Conservation (phyloP, 2,113 vertebrate species). For the Leuciscus idus region DNA sequence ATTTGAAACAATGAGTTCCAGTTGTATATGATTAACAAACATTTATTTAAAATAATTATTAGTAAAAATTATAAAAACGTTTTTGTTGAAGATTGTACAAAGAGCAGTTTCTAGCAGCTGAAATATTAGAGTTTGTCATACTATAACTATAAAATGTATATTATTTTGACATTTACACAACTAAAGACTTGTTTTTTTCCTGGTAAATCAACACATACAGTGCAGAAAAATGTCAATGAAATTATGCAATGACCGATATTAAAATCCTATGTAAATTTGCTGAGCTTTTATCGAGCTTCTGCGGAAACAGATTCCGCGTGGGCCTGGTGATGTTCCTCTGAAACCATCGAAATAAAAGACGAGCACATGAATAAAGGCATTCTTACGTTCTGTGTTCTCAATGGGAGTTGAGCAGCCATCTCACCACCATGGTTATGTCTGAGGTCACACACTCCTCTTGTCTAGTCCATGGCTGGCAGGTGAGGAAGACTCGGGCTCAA, state of each 20-base stretch:
- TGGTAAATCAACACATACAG: neutral
- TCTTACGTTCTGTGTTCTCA: slow-evolving; percentile 72
- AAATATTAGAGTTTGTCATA: neutral
- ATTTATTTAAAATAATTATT: neutral
- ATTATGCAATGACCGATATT: no score
- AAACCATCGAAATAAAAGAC: neutral
- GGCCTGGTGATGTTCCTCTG: neutral
- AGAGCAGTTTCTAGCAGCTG: neutral
- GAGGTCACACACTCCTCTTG: slow-evolving; percentile 52
- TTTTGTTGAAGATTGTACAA: neutral
- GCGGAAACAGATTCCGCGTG: neutral
- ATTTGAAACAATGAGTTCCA: neutral
- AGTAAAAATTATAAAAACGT: neutral
- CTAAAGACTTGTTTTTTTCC: neutral
- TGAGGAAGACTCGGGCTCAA: slow-evolving; percentile 40
- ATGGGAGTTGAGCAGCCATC: slow-evolving; percentile 70
- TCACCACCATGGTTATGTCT: slow-evolving; percentile 65
- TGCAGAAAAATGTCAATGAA: neutral
- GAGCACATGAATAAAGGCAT: neutral
- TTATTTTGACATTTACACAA: neutral
- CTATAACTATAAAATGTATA: neutral
- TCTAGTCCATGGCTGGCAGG: slow-evolving; percentile 52
- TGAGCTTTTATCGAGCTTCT: neutral
- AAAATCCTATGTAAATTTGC: neutral
- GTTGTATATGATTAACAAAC: neutral